Conservation (phyloP, 2,888 invertebrate genomes). For the Cryptus viduatorius region DNA sequence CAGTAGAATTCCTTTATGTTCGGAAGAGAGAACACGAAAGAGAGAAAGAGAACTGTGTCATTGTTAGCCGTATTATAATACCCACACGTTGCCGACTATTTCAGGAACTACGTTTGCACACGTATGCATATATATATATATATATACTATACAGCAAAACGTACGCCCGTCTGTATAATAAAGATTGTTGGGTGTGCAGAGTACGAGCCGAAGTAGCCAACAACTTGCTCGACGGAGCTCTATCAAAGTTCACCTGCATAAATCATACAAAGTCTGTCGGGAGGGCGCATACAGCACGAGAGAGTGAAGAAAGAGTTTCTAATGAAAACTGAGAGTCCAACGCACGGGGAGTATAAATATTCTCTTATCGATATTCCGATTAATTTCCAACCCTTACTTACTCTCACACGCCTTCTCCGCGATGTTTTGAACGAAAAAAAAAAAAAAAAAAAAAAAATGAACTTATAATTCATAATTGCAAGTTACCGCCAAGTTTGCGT, state of each 20-base stretch:
- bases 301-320: conserved; percentile 38
- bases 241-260: conserved; percentile 63
- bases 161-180: conserved; percentile 29
- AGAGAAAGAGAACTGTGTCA: conserved; percentile 67
- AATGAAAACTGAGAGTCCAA: conserved; percentile 47
- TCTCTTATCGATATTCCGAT: conserved; percentile 68
- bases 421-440: background rate
- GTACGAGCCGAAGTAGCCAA: conserved; percentile 33
- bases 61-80: conserved; percentile 63
- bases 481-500: conserved; percentile 9
- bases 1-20: conserved; percentile 66
- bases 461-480: conserved; percentile 62
- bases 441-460: background rate
- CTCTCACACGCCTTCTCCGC: conserved; percentile 30
- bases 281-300: background rate
- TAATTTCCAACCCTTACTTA: conserved; percentile 57
- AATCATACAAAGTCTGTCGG: conserved; percentile 42
- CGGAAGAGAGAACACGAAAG: background rate
- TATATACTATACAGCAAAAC: conserved; percentile 2
- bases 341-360: conserved; percentile 58
- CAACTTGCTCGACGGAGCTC: conserved; percentile 27
- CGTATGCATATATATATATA: conserved; percentile 4
- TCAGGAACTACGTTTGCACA: conserved; percentile 34
- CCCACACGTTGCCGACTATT: conserved; percentile 47
- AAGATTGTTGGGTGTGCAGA: conserved; percentile 47